Conservation (phyloP, 2,113 vertebrate species). For the Clarias batrachus region DNA sequence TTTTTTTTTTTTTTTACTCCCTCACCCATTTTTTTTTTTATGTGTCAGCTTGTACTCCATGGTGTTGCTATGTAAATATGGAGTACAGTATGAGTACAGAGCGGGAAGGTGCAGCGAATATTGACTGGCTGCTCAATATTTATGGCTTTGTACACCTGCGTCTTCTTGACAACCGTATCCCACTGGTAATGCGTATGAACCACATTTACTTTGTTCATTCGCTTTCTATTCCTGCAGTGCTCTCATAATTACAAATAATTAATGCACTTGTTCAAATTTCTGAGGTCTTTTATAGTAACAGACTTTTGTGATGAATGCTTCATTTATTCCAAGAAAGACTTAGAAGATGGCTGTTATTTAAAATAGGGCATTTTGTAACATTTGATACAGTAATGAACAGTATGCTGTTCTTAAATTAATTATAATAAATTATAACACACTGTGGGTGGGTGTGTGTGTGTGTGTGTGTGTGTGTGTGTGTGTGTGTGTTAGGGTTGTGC, state of each 20-base stretch:
- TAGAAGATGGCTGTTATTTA: no score
- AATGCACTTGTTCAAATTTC: background rate
- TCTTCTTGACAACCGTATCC: background rate
- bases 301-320: no score
- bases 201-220: background rate
- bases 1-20: background rate
- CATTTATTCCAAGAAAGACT: no score
- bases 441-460: no score
- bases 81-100: no score
- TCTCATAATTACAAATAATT: background rate
- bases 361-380: no score
- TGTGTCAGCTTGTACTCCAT: background rate
- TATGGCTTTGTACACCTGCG: background rate
- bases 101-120: background rate
- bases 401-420: no score
- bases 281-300: background rate
- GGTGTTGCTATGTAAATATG: conserved; percentile 9
- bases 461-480: no score
- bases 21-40: background rate
- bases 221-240: background rate
- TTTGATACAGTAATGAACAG: no score
- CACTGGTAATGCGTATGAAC: background rate
- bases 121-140: background rate
- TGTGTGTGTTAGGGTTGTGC: no score
- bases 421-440: no score